Evolutionary conservation across 2,797 vertebrate genomes (phyloP).

Genomic region (Pangasius djambal): DNA sequence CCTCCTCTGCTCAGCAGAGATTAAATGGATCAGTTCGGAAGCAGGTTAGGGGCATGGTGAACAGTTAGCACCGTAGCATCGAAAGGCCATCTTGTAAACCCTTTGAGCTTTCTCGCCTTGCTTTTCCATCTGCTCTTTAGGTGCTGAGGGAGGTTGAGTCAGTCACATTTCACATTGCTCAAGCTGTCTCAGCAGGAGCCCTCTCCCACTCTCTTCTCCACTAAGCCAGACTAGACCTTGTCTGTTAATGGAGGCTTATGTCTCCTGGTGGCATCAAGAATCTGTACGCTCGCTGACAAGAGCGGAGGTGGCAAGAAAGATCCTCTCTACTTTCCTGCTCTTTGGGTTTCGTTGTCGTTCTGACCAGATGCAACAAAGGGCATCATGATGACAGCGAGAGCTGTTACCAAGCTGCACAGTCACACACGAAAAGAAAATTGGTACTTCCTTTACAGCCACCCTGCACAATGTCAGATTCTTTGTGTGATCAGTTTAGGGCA

Average conservation of each 20-base stretch:
- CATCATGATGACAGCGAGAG: conserved; percentile 40
- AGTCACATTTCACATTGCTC: conserved; percentile 50
- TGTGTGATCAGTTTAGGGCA: conserved; percentile 52
- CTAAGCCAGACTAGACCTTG: conserved; percentile 22
- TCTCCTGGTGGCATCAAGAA: conserved; percentile 34
- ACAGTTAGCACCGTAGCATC: conserved; percentile 19
- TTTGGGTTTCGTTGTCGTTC: conserved; percentile 33
- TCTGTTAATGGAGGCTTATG: conserved; percentile 44
- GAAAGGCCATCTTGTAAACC: conserved; percentile 38
- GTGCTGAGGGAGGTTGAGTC: conserved; percentile 51
- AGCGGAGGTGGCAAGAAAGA: conserved; percentile 36
- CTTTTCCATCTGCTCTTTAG: conserved; percentile 56
- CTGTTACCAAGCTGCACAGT: conserved; percentile 48
- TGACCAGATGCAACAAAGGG: conserved; percentile 40
- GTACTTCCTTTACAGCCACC: conserved; percentile 50
- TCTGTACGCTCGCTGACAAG: conserved; percentile 17
- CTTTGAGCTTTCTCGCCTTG: conserved; percentile 28
- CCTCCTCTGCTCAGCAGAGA: conserved; percentile 22
- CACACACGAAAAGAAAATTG: conserved; percentile 59
- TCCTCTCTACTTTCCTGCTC: conserved; percentile 24
- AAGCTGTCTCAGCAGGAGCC: conserved; percentile 52
- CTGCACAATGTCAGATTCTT: conserved; percentile 49
- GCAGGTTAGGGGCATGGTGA: conserved; percentile 1
- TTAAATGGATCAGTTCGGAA: conserved; percentile 35
- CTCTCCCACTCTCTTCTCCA: conserved; percentile 45